Percentiles rank a stretch among this genome's conserved stretches.
These are phyloP conservation scores for Dugesia japonica DNA, from an alignment of 2,888 invertebrate genomes.

Conservation along the genomic window DNA sequence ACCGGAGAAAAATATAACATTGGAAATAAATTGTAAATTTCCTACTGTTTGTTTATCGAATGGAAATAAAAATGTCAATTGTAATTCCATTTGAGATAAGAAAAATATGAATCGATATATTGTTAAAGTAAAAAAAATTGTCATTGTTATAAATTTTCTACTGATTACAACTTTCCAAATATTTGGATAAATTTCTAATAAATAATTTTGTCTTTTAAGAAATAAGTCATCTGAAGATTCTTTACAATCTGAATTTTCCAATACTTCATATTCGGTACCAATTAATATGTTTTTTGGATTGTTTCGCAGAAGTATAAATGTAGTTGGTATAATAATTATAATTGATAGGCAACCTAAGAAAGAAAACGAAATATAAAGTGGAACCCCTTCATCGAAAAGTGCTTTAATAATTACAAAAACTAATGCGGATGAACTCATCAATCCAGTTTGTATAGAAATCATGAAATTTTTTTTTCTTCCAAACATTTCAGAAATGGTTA, in stretches of 20 bases:
- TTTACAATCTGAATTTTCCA: not conserved
- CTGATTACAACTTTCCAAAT: not conserved
- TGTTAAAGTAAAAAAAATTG: not conserved
- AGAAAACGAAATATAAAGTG: not conserved
- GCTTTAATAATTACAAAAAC: not conserved
- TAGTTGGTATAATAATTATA: not conserved
- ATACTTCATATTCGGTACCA: not conserved
- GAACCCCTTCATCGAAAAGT: not conserved
- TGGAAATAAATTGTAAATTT: not conserved
- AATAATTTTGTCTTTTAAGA: not conserved
- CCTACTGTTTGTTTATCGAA: not conserved
- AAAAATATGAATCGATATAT: not conserved
- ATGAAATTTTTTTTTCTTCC: not conserved
- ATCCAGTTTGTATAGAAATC: not conserved
- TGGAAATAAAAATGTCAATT: slow-evolving; percentile 5
- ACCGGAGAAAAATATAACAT: not conserved
- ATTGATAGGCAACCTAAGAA: not conserved
- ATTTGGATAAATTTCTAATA: not conserved
- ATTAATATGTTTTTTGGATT: not conserved
- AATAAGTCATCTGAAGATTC: not conserved
- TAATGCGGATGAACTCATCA: not conserved
- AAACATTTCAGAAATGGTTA: not conserved
- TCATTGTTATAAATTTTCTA: not conserved
- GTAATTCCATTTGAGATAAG: not conserved
- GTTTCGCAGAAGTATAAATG: not conserved